phyloP scores from a whole-genome alignment of 2,888 invertebrate genomes.

The Geophilus truncorum region DNA sequence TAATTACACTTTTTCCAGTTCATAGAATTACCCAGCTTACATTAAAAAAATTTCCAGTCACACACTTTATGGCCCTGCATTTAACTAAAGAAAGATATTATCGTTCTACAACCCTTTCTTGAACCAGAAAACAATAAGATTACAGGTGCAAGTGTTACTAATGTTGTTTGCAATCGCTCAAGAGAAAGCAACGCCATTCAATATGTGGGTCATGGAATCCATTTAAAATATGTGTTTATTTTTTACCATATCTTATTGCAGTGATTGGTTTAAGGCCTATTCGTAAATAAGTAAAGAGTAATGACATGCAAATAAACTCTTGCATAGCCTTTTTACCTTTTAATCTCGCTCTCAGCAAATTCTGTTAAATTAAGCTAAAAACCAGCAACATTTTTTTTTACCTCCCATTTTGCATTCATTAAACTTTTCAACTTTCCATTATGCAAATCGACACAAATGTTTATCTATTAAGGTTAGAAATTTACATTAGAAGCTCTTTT shows the following conservation, averaged over 20 bases:
- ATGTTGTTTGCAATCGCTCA: constrained; percentile 22
- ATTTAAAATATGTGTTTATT: neutral
- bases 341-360: too few relatives aligned
- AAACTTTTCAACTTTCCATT: neutral
- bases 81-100: neutral
- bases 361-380: neutral
- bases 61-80: neutral
- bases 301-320: too few relatives aligned
- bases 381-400: neutral
- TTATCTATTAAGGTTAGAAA: neutral
- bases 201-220: constrained; percentile 27
- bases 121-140: constrained; percentile 18
- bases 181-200: constrained; percentile 2
- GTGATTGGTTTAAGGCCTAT: neutral
- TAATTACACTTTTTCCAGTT: neutral
- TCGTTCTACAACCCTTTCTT: neutral
- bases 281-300: neutral
- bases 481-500: neutral
- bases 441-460: neutral
- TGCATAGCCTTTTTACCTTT: too few relatives aligned
- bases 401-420: neutral
- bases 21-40: neutral
- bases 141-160: constrained; percentile 23
- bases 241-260: constrained; percentile 8
- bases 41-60: neutral